Base-by-base conservation (phyloP, 2,797 vertebrate genomes). In the Squalus acanthias region DNA sequence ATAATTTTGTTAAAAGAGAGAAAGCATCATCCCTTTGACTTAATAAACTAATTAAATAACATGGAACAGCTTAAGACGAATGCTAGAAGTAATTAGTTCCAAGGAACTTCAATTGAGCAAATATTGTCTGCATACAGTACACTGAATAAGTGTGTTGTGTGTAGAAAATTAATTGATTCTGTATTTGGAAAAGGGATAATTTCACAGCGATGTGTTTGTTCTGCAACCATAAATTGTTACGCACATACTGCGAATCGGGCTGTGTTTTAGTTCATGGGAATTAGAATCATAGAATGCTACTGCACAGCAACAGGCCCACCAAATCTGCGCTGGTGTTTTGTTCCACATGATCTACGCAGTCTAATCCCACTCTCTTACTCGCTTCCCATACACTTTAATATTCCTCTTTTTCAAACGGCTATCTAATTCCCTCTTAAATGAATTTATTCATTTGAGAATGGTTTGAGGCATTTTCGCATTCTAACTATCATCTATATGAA, bases 1-100 rank as follows among this genome's bases (percentile, higher is more conserved):
- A 95, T 95, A 74, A 95, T 95, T 95, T 95, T 95, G 93, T 95
- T 95, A 57, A 95, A 72, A 72, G 93, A 29, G 67, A 95, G 94
- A 74, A 95, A 2, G 50, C 70, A 57, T 74, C 29, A 20, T 53
- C 94, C 17, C 24, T 57, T 74, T 72, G 70, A 95, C 69, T 29
- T 95, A 53, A 74, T 57, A 50, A 93, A 95, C 24, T 95, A 95
- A 95, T 95, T 57, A 95, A 95, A 95, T 95, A 29, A 74, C 22
- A 72, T 17, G 24, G 53, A 95, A 76, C 69, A 74, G 46, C 69
- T 74, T 95, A 74, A 95, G 70, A 95, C 74, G 46, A 95, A 95
- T 95, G 70, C 46, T 6, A 33, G 1, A 95, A 95, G 46, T 95
- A 74, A 95, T 95, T 95, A 57, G 94, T 95, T 95, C 69, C 94